phyloP scores from a whole-genome alignment of 2,888 invertebrate species.

The Prosapia bicincta region DNA sequence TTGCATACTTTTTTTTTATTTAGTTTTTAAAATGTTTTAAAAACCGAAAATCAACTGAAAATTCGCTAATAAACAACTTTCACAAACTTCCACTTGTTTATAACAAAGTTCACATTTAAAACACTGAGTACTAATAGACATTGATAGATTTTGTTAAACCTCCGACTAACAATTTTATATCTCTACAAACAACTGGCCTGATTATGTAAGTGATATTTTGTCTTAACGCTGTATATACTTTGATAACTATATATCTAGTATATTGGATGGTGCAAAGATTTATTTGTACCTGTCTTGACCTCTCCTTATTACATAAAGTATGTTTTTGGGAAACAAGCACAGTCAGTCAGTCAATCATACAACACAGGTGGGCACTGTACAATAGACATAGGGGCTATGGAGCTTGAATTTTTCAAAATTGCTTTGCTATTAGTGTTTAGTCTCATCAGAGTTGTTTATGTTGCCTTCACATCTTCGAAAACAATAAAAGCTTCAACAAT shows the following conservation, averaged over 20 bases:
- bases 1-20: conserved; percentile 3
- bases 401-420: background rate
- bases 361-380: background rate
- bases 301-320: conserved; percentile 22
- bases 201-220: background rate
- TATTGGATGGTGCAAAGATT: conserved; percentile 23
- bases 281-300: conserved; percentile 29
- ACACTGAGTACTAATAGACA: background rate
- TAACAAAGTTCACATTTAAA: background rate
- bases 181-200: background rate
- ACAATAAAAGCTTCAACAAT: too few species aligned
- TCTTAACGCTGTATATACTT: conserved; percentile 3
- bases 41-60: conserved; percentile 4
- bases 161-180: background rate
- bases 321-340: background rate
- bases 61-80: background rate
- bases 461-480: too few species aligned
- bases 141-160: background rate
- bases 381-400: background rate
- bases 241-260: background rate
- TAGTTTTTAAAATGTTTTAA: background rate
- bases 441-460: too few species aligned
- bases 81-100: background rate
- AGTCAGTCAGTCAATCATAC: conserved; percentile 12
- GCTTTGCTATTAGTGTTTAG: too few species aligned